Evolutionary conservation across 2,888 invertebrate species (phyloP), one percentile per base, ranked within the genome.

Genomic region (Caenorhabditis angaria): DNA sequence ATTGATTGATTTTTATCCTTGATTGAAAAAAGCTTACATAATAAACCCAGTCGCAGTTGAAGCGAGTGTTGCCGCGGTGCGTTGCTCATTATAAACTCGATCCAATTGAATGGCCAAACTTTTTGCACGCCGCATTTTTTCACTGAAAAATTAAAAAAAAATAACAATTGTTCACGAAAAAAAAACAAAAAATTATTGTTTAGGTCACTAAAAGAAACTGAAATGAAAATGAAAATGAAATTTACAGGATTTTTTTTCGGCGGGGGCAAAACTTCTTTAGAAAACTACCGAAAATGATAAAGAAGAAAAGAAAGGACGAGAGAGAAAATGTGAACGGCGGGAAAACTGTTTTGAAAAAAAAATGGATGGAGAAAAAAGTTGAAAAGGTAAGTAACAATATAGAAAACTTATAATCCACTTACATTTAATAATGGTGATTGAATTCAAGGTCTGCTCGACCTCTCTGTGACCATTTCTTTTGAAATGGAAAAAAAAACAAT

Each of bases 21-120:
- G 14, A 51, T 12, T 25, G 54, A 18, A 47, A 54, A 61, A 41
- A 47, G 47, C n/a, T 76, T 48, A 78, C 76, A 80, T 73, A 28
- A 80, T 80, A 50, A 80, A 72, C 62, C 77, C 77, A 18, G 80
- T 80, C 25, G 80, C 80, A 0, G 77, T 77, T 2, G 77, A 77
- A n/a, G 80, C 80, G 25, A 80, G 58, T 14, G 72, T 77, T 5
- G 76, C 76, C 1, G 77, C 80, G 54, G 76, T 78, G 35, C 74
- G 58, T 51, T 78, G 78, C 67, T 78, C 76, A 54, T 75, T 69
- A 61, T 76, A 78, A 12, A 78, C 70, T 61, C 63, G 62, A 28
- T 75, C 74, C 66, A 74, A 70, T 51, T 70, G 74, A 28, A 57
- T 47, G 25, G 66, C 59, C 20, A 74, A 61, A 48, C 57, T 69